Conservation (phyloP, 2,888 invertebrate genomes). For the Diaphora mendica region DNA sequence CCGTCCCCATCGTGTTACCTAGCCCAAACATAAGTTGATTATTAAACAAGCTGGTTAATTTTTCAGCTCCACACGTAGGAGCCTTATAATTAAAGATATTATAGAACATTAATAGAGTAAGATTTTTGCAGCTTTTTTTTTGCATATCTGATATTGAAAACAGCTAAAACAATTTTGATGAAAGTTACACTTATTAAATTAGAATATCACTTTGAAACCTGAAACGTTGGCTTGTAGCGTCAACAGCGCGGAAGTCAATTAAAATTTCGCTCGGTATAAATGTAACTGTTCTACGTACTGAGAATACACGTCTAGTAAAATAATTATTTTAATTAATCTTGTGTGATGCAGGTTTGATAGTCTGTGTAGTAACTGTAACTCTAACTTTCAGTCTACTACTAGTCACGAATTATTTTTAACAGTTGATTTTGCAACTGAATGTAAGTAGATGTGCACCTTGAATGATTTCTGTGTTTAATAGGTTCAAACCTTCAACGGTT, state of each 20-base stretch:
- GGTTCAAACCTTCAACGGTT: too few relatives aligned
- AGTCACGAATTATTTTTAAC: too few relatives aligned
- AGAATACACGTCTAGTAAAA: neutral
- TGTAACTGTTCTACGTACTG: neutral
- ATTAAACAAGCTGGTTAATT: neutral
- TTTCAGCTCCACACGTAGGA: neutral
- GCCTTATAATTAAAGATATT: neutral
- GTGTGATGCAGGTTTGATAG: neutral
- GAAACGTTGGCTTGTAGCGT: neutral
- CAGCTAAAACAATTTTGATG: neutral
- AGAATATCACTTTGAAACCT: neutral
- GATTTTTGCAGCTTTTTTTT: neutral
- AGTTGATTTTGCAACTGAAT: too few relatives aligned
- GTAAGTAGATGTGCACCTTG: too few relatives aligned
- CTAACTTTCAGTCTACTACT: too few relatives aligned
- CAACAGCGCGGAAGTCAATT: neutral
- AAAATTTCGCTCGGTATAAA: neutral
- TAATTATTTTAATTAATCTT: neutral
- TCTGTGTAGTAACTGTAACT: too few relatives aligned
- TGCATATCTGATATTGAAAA: neutral
- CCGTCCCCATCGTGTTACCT: constrained; percentile 68
- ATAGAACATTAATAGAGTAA: neutral
- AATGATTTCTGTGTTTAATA: too few relatives aligned
- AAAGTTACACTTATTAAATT: neutral
- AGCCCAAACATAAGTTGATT: neutral